Evolutionary conservation across 2,888 invertebrate genomes (phyloP).

Genomic region (Microplitis manilae): DNA sequence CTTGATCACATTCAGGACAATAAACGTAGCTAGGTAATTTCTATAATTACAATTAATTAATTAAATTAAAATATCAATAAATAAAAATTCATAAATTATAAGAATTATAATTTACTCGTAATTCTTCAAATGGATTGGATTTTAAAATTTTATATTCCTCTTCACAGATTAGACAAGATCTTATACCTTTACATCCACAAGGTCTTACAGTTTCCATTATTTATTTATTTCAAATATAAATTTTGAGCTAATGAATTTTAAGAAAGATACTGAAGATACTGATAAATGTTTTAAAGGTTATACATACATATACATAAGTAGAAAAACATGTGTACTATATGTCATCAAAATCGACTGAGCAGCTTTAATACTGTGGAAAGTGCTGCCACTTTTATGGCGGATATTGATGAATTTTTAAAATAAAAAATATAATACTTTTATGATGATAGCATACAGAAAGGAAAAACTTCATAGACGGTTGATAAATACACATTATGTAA

Average conservation of each 20-base stretch:
- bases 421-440: too few species aligned
- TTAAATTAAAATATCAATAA: slow-evolving; percentile 26
- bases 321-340: not conserved
- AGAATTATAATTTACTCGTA: slow-evolving; percentile 62
- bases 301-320: not conserved
- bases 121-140: slow-evolving; percentile 63
- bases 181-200: slow-evolving; percentile 94
- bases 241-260: too few species aligned
- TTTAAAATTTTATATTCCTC: slow-evolving; percentile 75
- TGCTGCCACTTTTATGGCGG: too few species aligned
- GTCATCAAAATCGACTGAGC: not conserved
- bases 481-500: not conserved
- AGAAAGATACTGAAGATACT: too few species aligned
- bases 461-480: too few species aligned
- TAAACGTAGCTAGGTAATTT: slow-evolving; percentile 79
- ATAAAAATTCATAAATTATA: slow-evolving; percentile 4
- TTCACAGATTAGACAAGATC: slow-evolving; percentile 92
- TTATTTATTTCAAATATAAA: not conserved
- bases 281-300: not conserved
- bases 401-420: too few species aligned
- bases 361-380: not conserved
- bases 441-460: too few species aligned
- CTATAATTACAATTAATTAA: slow-evolving; percentile 58
- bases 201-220: slow-evolving; percentile 79
- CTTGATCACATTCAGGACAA: slow-evolving; percentile 83